Evolutionary conservation across 2,113 vertebrate genomes (phyloP).

Genomic region (Stercorarius parasiticus): DNA sequence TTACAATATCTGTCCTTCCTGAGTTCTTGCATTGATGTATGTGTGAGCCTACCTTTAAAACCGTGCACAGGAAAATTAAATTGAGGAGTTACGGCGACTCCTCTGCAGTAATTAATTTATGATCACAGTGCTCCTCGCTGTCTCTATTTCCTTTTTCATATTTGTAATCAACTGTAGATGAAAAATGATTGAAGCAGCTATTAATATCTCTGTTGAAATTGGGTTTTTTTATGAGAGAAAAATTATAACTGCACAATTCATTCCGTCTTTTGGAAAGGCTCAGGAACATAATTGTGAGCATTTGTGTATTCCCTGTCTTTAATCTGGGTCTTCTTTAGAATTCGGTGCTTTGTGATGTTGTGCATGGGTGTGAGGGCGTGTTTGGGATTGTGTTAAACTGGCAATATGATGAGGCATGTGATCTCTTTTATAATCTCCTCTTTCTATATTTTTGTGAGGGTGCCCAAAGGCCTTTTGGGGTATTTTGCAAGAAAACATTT

Average conservation of each 20-base stretch:
- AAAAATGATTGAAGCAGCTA: background rate
- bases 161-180: background rate
- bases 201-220: background rate
- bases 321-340: background rate
- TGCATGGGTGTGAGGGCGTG: background rate
- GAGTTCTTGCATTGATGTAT: background rate
- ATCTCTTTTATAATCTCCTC: background rate
- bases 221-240: background rate
- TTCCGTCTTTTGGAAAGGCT: background rate
- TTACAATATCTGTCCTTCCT: background rate
- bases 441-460: background rate
- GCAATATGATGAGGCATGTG: background rate
- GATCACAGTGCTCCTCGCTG: background rate
- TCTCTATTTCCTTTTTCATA: background rate
- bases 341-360: background rate
- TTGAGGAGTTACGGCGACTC: background rate
- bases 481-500: constrained; percentile 17
- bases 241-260: background rate
- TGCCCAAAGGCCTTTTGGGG: background rate
- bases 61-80: background rate
- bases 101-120: background rate
- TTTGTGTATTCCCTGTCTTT: background rate
- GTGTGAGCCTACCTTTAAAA: background rate
- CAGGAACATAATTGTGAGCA: background rate
- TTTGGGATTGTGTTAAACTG: background rate